Evolutionary conservation across 1,140 invertebrate genomes (phyloP).

Genomic region (Philaenus spumarius): DNA sequence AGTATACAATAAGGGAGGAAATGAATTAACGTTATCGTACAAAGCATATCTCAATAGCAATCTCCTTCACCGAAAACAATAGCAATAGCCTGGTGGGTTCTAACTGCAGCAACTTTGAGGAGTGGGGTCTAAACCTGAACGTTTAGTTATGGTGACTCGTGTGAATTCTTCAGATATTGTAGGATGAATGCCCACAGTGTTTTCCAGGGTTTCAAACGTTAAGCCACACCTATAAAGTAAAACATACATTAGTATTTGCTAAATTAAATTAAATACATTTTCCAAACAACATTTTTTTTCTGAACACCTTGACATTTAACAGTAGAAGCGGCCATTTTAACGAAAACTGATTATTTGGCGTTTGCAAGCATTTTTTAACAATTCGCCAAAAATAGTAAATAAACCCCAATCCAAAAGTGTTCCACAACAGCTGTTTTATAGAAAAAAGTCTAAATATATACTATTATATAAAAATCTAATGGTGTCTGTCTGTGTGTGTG

Average conservation of each 20-base stretch:
- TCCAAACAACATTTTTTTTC: neutral
- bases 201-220: conserved; percentile 83
- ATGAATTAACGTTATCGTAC: too few relatives aligned
- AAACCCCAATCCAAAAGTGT: too few relatives aligned
- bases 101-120: conserved; percentile 82
- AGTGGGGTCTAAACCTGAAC: conserved; percentile 74
- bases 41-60: too few relatives aligned
- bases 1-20: too few relatives aligned
- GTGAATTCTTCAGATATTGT: conserved; percentile 90
- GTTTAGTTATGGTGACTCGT: conserved; percentile 68
- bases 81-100: conserved; percentile 20
- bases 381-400: too few relatives aligned
- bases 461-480: too few relatives aligned
- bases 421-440: neutral
- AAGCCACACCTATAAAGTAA: conserved; percentile 62
- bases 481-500: too few relatives aligned
- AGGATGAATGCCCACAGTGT: conserved; percentile 94
- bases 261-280: neutral
- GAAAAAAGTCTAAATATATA: too few relatives aligned
- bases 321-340: neutral
- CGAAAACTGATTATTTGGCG: too few relatives aligned
- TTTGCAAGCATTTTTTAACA: too few relatives aligned
- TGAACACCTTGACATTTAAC: too few relatives aligned
- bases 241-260: neutral
- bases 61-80: too few relatives aligned